Evolutionary conservation across 2,888 invertebrate genomes (phyloP).

Genomic region (Lepidocyrtinus sp.): DNA sequence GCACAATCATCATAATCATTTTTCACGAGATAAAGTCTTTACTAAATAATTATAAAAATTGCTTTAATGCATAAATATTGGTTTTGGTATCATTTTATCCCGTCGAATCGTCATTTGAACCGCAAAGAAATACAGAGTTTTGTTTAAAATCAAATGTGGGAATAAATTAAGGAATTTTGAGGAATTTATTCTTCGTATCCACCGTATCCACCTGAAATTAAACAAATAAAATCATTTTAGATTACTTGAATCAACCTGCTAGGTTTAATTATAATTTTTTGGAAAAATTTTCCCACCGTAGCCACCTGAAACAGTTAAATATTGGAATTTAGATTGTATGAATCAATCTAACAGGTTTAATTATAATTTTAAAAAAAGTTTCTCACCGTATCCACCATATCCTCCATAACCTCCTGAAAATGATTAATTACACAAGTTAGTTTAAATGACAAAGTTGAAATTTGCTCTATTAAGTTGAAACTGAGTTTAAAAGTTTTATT

Average conservation of each 20-base stretch:
- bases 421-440: too few species aligned
- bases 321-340: background rate
- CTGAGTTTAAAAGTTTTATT: too few species aligned
- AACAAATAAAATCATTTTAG: slow-evolving; percentile 11
- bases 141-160: slow-evolving; percentile 52
- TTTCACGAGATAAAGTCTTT: slow-evolving; percentile 49
- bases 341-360: too few species aligned
- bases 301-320: slow-evolving; percentile 23
- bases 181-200: slow-evolving; percentile 66
- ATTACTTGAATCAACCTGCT: too few species aligned
- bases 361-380: too few species aligned
- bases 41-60: slow-evolving; percentile 61
- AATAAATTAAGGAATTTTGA: slow-evolving; percentile 51
- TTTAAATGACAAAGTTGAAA: too few species aligned
- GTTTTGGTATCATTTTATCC: slow-evolving; percentile 53
- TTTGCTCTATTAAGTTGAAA: too few species aligned
- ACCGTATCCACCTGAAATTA: slow-evolving; percentile 42
- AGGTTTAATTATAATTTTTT: too few species aligned
- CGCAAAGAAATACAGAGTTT: slow-evolving; percentile 54
- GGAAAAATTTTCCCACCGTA: too few species aligned
- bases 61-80: slow-evolving; percentile 43
- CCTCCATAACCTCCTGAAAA: slow-evolving; percentile 59
- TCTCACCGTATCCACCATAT: slow-evolving; percentile 28
- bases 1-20: background rate
- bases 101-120: slow-evolving; percentile 56